phyloP scores from a whole-genome alignment of 2,113 vertebrate species.

The Cranoglanis bouderius region DNA sequence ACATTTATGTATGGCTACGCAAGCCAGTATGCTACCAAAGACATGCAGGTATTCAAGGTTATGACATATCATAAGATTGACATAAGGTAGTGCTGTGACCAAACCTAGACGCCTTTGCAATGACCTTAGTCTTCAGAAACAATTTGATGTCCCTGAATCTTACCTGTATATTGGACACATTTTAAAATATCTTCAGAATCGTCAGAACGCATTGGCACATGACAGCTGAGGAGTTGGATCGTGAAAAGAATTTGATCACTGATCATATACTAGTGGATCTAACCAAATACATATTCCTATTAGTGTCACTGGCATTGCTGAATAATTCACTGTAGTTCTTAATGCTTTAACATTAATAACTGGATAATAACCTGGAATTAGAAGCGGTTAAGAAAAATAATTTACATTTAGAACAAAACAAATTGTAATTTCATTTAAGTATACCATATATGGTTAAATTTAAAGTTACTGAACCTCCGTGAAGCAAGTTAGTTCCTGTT shows the following conservation, averaged over 20 bases:
- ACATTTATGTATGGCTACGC: background rate
- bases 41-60: background rate
- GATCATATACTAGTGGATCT: background rate
- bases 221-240: background rate
- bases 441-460: background rate
- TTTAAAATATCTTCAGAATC: background rate
- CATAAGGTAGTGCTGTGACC: background rate
- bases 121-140: background rate
- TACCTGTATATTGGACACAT: background rate
- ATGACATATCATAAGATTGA: background rate
- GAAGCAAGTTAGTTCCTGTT: background rate
- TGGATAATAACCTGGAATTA: background rate
- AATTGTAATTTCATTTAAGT: background rate
- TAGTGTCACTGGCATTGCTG: background rate
- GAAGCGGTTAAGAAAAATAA: background rate
- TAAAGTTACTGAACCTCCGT: background rate
- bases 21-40: background rate
- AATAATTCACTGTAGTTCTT: background rate
- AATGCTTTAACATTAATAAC: background rate
- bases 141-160: background rate
- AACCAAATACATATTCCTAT: background rate
- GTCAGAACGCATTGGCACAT: background rate
- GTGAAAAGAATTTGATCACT: background rate
- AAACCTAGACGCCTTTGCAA: background rate
- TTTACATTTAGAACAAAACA: background rate